Conservation (phyloP, 2,888 invertebrate genomes). For the Agrenia bidenticulata region DNA sequence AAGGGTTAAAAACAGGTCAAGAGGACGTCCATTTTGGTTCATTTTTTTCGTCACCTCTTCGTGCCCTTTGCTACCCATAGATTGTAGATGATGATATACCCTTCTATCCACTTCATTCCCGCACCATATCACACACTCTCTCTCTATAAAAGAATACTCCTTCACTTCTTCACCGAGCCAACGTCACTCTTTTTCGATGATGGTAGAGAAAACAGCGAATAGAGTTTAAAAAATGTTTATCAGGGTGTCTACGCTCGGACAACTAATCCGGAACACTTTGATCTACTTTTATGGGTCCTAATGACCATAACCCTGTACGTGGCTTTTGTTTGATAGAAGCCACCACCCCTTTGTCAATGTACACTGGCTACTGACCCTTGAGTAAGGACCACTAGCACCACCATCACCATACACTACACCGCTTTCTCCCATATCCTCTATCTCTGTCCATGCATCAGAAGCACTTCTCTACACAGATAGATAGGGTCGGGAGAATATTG, state of each 20-base stretch:
- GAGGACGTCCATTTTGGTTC: background rate
- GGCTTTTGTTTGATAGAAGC: background rate
- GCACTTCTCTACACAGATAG: too few relatives aligned
- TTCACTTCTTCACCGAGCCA: background rate
- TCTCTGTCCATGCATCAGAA: background rate
- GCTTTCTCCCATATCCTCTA: background rate
- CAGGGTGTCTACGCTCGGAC: too few relatives aligned
- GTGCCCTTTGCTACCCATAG: background rate
- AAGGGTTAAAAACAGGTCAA: background rate
- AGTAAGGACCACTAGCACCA: constrained; percentile 11
- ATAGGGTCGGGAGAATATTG: constrained; percentile 16
- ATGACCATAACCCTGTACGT: too few relatives aligned
- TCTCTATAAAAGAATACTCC: background rate
- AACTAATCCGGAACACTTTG: too few relatives aligned
- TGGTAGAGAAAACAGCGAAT: too few relatives aligned
- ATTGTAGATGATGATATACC: background rate
- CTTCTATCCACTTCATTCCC: background rate
- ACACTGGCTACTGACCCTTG: constrained; percentile 10
- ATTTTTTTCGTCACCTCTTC: background rate
- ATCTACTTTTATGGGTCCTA: too few relatives aligned
- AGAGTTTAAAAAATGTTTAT: too few relatives aligned
- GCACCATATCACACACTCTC: background rate
- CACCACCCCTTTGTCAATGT: constrained; percentile 12
- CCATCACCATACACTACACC: constrained; percentile 5
- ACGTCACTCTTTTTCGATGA: background rate